Evolutionary conservation across 2,888 invertebrate species (phyloP).

Genomic region (Zhengitettix transpicula): DNA sequence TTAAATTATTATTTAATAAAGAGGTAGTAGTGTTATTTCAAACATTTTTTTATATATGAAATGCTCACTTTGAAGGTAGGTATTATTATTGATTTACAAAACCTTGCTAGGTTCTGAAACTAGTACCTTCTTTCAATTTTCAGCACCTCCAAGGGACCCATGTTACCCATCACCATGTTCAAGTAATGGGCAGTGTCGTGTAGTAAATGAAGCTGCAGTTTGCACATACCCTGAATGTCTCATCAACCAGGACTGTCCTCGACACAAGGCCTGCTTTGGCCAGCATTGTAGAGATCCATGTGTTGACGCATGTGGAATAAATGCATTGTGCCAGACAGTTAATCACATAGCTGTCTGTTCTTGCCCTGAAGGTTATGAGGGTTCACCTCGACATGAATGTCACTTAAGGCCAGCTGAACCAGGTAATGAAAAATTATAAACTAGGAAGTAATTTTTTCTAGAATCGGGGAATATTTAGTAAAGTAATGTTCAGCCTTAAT

Average conservation of each 20-base stretch:
- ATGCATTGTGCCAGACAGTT: constrained; percentile 61
- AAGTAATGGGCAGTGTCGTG: constrained; percentile 63
- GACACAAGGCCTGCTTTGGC: constrained; percentile 62
- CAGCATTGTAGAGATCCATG: constrained; percentile 77
- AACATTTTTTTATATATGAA: no score
- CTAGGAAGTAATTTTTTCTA: no score
- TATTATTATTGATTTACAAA: no score
- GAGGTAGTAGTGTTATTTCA: no score
- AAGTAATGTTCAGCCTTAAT: no score
- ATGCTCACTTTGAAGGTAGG: no score
- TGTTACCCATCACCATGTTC: constrained; percentile 74
- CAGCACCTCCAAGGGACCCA: constrained; percentile 40
- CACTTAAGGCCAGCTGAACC: background rate
- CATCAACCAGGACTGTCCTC: constrained; percentile 73
- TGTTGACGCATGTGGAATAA: constrained; percentile 63
- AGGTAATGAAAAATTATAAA: background rate
- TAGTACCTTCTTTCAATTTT: background rate
- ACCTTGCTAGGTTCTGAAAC: no score
- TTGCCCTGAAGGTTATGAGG: constrained; percentile 62
- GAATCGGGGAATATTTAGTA: no score
- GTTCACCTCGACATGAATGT: constrained; percentile 62
- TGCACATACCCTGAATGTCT: constrained; percentile 78
- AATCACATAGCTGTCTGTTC: constrained; percentile 63
- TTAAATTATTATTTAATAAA: no score
- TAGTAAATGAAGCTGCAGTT: constrained; percentile 48